phyloP scores from a whole-genome alignment of 2,888 invertebrate species.

The Lochmaea capreae region DNA sequence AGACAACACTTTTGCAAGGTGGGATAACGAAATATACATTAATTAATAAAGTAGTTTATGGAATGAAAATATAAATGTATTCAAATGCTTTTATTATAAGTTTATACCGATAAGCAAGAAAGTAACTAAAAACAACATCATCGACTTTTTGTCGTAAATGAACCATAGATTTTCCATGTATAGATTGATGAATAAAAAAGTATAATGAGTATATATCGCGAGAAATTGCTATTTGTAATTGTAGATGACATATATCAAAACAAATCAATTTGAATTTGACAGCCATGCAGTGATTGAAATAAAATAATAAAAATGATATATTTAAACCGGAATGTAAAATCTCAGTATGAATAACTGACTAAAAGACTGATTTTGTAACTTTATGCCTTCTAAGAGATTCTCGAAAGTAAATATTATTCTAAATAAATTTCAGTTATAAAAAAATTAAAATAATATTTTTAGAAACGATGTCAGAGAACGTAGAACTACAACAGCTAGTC shows the following conservation, averaged over 20 bases:
- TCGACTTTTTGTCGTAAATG: no score
- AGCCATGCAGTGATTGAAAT: slow-evolving; percentile 37
- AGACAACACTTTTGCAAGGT: no score
- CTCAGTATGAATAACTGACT: slow-evolving; percentile 39
- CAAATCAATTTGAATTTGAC: slow-evolving; percentile 35
- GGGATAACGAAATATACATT: no score
- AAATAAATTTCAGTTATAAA: neutral
- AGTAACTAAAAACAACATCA: no score
- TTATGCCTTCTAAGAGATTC: slow-evolving; percentile 24
- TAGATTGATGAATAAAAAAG: no score
- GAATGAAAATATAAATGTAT: no score
- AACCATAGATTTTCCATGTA: no score
- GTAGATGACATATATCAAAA: neutral
- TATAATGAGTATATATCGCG: neutral
- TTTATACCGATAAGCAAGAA: no score
- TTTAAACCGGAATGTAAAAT: slow-evolving; percentile 19
- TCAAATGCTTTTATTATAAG: no score
- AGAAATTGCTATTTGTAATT: neutral
- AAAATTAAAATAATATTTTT: slow-evolving; percentile 10
- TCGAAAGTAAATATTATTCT: slow-evolving; percentile 7
- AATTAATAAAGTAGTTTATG: no score
- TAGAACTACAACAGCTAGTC: slow-evolving; percentile 84
- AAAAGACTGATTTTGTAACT: slow-evolving; percentile 43
- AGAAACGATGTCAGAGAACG: slow-evolving; percentile 74
- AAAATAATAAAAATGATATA: slow-evolving; percentile 13